Conservation (phyloP, 2,888 invertebrate species). For the Conistra vaccinii region DNA sequence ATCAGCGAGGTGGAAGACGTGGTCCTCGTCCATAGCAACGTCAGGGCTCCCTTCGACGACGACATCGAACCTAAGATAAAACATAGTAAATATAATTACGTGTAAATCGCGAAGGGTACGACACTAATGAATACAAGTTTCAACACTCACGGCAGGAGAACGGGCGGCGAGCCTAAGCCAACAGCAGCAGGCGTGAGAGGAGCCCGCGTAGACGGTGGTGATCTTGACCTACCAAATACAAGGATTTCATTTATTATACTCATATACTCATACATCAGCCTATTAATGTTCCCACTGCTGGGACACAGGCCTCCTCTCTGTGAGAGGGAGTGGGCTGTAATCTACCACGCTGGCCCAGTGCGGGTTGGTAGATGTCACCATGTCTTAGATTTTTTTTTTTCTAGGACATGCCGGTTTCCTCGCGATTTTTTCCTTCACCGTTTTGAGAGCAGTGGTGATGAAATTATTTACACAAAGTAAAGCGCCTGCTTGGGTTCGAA, state of each 20-base stretch:
- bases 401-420: too few relatives aligned
- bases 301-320: too few relatives aligned
- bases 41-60: background rate
- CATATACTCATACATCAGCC: too few relatives aligned
- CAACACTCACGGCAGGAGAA: background rate
- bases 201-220: background rate
- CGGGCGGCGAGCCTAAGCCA: background rate
- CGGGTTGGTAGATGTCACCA: too few relatives aligned
- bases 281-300: too few relatives aligned
- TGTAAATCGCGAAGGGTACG: background rate
- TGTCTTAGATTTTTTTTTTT: too few relatives aligned
- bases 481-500: too few relatives aligned
- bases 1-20: background rate
- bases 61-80: background rate
- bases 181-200: background rate
- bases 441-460: too few relatives aligned
- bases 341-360: too few relatives aligned
- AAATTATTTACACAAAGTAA: too few relatives aligned
- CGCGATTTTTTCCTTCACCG: too few relatives aligned
- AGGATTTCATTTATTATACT: background rate
- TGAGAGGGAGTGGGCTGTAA: too few relatives aligned
- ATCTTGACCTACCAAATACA: background rate
- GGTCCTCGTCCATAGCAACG: background rate
- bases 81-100: background rate
- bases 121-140: background rate